These are phyloP conservation scores for Onychomys arenicola DNA, from an alignment of 2,797 vertebrate species.

Conservation along the genomic window DNA sequence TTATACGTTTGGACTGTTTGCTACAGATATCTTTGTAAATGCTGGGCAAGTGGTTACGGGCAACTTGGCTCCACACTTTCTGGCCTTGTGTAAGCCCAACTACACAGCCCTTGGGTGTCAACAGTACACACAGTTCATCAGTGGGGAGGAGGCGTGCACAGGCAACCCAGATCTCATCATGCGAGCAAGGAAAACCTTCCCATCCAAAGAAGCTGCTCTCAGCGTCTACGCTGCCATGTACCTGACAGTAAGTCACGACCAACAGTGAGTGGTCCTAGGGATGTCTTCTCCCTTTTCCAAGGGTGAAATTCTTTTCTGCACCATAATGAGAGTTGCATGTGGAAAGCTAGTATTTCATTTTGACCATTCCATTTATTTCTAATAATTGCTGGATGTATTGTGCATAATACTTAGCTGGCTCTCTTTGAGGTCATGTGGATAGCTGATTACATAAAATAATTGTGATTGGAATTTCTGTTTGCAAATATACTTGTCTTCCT, in stretches of 20 bases:
- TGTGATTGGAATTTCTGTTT: constrained; percentile 48
- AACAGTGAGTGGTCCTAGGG: background rate
- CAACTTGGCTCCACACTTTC: constrained; percentile 98
- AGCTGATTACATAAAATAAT: constrained; percentile 23
- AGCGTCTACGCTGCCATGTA: constrained; percentile 97
- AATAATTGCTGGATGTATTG: background rate
- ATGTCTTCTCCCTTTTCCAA: background rate
- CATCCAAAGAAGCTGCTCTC: constrained; percentile 98
- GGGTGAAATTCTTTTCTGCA: background rate
- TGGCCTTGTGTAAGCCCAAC: constrained; percentile 98
- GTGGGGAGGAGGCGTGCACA: constrained; percentile 95
- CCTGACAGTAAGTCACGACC: constrained; percentile 93
- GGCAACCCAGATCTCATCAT: constrained; percentile 96
- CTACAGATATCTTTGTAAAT: constrained; percentile 99
- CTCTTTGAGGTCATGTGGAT: constrained; percentile 28
- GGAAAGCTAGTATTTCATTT: background rate
- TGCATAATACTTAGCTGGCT: constrained; percentile 34
- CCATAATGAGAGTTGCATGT: background rate
- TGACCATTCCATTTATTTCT: constrained; percentile 41
- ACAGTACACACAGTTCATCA: constrained; percentile 97
- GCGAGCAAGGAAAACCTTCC: constrained; percentile 97
- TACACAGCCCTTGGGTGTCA: constrained; percentile 98
- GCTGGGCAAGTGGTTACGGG: constrained; percentile 99
- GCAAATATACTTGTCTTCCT: constrained; percentile 27
- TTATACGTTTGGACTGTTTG: constrained; percentile 98